Percentiles rank a stretch among this genome's conserved stretches.
Evolutionary conservation across 2,797 vertebrate species (phyloP).

Genomic region (Sorex maritimensis): DNA sequence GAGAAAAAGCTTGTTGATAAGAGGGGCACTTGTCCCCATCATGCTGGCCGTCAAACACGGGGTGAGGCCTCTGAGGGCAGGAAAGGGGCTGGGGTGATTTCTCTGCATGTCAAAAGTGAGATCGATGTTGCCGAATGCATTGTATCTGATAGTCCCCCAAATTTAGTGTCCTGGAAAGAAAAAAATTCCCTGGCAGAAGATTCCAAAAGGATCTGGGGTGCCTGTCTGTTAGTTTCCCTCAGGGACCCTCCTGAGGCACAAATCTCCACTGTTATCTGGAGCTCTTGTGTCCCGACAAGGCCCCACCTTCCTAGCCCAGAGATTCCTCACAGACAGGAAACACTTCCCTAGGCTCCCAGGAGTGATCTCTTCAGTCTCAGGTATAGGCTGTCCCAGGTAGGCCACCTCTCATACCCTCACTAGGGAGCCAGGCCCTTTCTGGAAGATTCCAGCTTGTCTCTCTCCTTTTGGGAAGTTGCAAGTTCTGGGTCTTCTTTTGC

Average conservation of each 20-base stretch:
- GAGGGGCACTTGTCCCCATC: neutral
- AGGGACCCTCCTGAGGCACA: neutral
- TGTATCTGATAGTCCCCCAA: neutral
- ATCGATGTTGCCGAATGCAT: neutral
- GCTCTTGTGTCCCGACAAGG: neutral
- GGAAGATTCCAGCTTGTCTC: slow-evolving; percentile 15
- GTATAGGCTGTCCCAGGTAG: neutral
- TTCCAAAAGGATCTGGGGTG: neutral
- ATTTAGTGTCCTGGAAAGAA: neutral
- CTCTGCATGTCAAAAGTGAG: neutral
- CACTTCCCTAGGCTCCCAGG: neutral
- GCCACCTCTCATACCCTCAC: neutral
- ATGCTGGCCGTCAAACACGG: neutral
- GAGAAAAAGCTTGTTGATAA: neutral
- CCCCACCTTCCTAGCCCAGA: neutral
- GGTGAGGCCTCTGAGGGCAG: neutral
- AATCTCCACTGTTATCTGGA: neutral
- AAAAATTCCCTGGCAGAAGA: slow-evolving; percentile 6
- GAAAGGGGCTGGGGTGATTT: neutral
- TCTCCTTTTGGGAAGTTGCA: neutral
- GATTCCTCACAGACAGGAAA: neutral
- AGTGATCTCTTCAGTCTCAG: neutral
- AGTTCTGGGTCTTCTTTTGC: neutral
- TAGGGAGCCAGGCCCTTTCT: neutral
- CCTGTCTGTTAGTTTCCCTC: neutral